Evolutionary conservation across 53 echinoderm and acorn worm genomes (phyloP), one percentile per base, ranked within the genome.

Genomic region (Patiria pectinifera): DNA sequence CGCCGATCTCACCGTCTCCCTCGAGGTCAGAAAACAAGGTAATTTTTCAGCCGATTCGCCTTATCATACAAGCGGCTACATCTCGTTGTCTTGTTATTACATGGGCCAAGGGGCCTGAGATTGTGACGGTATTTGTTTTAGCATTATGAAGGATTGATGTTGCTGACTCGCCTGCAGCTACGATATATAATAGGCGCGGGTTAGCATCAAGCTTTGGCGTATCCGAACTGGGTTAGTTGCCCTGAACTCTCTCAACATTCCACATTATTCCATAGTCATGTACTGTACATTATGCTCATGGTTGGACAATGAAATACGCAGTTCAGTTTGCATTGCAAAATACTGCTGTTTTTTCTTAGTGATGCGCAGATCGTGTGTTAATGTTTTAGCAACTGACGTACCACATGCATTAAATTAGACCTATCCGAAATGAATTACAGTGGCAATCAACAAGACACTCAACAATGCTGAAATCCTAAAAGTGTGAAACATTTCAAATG

Each of bases 101-200:
- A 87, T 61, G 78, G 59, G 87, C 87, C 87, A 14, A 59, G 43
- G 87, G 87, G 53, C 53, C 53, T 49, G 13, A 35, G 45, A 23
- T 75, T 87, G 87, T 48, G 49, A 71, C 78, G 45, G 60, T 87
- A 78, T 87, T 87, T 87, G 87, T 87, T 78, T 87, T 87, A 87
- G 87, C 87, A 87, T 87, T 87, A 87, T 87, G 87, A 78, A 35
- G 87, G 87, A 78, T 78, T 87, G 87, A 87, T 76, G 87, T 58
- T 76, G 62, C 87, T 87, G 60, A 76, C 24, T 7, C 59, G 87
- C 87, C 87, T 59, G 25, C 7, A 87, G 87, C 77, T 21, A 0
- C 62, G 77, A 8, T 53, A 78, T 87, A 75, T 87, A 87, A 78
- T 87, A 87, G 14, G 47, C 77, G n/a, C 87, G 16, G 18, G 71